These are phyloP conservation scores for Melopsittacus undulatus DNA, from an alignment of 2,797 vertebrate species.

Conservation along the genomic window DNA sequence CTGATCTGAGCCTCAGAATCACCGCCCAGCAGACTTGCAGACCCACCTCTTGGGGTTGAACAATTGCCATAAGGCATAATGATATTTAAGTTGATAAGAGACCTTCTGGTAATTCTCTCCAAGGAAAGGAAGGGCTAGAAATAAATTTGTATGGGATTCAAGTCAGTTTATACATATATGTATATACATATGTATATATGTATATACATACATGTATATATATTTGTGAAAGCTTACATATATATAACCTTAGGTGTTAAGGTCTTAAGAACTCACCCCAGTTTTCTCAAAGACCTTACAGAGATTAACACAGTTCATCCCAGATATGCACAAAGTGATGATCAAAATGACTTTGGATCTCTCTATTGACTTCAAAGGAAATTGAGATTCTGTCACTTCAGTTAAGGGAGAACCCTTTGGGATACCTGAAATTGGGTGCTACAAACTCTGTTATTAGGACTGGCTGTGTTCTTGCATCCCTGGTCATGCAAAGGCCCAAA, in stretches of 20 bases:
- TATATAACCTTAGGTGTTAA: not conserved
- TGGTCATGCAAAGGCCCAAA: not conserved
- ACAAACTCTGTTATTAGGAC: not conserved
- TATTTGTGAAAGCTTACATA: not conserved
- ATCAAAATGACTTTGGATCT: not conserved
- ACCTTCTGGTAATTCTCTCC: not conserved
- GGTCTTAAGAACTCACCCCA: not conserved
- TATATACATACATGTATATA: fast-evolving
- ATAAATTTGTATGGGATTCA: not conserved
- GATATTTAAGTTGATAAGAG: not conserved
- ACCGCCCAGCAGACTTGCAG: not conserved
- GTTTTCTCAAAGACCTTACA: not conserved
- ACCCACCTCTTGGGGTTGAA: not conserved
- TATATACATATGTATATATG: not conserved
- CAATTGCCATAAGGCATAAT: not conserved
- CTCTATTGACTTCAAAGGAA: not conserved
- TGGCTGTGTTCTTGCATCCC: not conserved
- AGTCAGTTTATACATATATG: not conserved
- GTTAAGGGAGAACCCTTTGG: not conserved
- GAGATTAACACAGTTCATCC: not conserved
- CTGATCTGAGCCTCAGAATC: not conserved
- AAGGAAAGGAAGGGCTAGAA: not conserved
- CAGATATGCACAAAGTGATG: not conserved
- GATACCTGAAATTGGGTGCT: not conserved
- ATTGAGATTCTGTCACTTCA: not conserved